Evolutionary conservation across 2,113 vertebrate genomes (phyloP).

Genomic region (Shinisaurus crocodilurus): DNA sequence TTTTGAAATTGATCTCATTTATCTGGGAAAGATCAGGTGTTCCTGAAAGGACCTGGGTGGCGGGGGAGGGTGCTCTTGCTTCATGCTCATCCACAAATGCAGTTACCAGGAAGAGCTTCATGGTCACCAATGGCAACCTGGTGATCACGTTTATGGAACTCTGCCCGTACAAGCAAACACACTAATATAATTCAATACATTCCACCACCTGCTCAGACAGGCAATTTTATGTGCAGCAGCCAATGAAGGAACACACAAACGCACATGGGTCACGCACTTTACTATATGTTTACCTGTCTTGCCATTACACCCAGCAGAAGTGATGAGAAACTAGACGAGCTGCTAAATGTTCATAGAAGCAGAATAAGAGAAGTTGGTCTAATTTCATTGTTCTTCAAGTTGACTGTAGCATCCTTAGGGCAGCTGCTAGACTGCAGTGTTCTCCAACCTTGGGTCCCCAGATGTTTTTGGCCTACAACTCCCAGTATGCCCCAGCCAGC

Average conservation of each 20-base stretch:
- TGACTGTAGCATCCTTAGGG: neutral
- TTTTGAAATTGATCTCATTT: neutral
- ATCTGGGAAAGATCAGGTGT: neutral
- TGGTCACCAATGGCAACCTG: neutral
- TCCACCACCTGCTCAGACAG: neutral
- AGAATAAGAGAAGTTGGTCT: neutral
- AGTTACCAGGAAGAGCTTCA: too few relatives aligned
- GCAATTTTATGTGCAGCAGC: neutral
- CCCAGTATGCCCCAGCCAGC: too few relatives aligned
- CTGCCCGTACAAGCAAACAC: neutral
- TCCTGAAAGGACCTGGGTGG: too few relatives aligned
- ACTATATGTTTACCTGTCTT: neutral
- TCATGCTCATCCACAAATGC: neutral
- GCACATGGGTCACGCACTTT: neutral
- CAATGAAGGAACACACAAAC: neutral
- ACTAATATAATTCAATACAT: neutral
- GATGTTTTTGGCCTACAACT: too few relatives aligned
- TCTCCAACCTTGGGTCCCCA: too few relatives aligned
- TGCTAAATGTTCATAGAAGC: neutral
- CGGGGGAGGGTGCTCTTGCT: too few relatives aligned
- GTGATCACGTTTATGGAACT: neutral
- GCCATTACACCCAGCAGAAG: neutral
- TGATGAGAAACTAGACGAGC: neutral
- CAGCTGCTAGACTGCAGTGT: too few relatives aligned
- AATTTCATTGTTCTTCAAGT: neutral